Base-by-base conservation (phyloP, 2,113 vertebrate genomes). In the Heterotis niloticus region DNA sequence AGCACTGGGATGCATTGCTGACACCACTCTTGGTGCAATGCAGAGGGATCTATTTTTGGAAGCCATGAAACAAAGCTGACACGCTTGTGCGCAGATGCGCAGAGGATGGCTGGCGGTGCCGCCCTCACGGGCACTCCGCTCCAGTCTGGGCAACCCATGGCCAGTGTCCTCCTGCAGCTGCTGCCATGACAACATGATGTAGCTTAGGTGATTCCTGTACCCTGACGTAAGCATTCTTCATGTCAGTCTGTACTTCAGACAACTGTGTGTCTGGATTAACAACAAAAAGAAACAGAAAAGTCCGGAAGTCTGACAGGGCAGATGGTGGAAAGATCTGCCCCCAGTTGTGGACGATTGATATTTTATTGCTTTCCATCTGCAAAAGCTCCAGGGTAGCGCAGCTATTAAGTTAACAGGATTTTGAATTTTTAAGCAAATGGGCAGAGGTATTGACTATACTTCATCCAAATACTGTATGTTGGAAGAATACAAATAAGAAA, bases 331-430 rank as follows among this genome's bases (percentile, higher is more conserved):
- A 66, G 81, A 62, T 80, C 81, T 70, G 82, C 76, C 81, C 80
- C 75, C 75, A 75, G 80, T 80, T 72, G 79, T 56, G 52, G 82
- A 82, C 76, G 75, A 74, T 71, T 78, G 76, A 70, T 75, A 59
- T 81, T 80, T 76, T 78, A 81, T 78, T 80, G 59, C 62, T 11
- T 54, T 54, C 82, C 82, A 81, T 83, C 82, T 83, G 82, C 71
- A 69, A 67, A 29, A 1, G 69, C 81, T 80, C 62, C 26, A 70
- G 56, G 59, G 79, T 80, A 81, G 76, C 52, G 1, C 59, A 62
- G 26, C 57, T 59, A 74, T 74, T 74, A 74, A 26, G 54, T 54
- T n/a, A 74, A 59, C 80, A 76, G 69, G 51, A 68, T 74, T 74
- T 28, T 9, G 56, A 54, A 23, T 72, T 56, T 23, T 13, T 20